A percentile compares a stretch with the other conserved stretches of the same genome.
Evolutionary conservation across 2,797 vertebrate species (phyloP).

Genomic region (Alca torda): DNA sequence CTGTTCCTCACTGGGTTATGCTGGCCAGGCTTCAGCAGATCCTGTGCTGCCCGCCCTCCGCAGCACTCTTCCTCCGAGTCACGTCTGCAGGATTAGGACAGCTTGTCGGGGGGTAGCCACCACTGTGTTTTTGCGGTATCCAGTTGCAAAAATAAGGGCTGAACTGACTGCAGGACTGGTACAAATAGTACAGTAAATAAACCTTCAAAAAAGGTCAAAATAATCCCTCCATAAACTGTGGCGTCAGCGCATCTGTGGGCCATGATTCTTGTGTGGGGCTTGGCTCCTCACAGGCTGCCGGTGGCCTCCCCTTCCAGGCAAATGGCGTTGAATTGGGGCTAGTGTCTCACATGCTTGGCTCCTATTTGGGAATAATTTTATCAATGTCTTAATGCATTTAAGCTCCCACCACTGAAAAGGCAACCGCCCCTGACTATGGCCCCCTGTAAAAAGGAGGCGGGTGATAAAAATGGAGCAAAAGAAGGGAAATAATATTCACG

Average conservation of each 20-base stretch:
- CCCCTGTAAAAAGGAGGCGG: neutral
- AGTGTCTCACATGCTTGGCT: accelerated
- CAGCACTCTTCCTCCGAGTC: neutral
- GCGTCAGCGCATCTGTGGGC: neutral
- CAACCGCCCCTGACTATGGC: neutral
- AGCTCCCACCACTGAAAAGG: neutral
- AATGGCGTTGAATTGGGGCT: neutral
- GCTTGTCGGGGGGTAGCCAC: neutral
- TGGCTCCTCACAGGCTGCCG: neutral
- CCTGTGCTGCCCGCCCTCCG: neutral
- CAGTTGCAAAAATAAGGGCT: neutral
- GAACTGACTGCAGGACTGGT: neutral
- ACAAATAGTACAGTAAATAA: neutral
- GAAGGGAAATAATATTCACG: neutral
- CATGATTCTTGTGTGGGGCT: neutral
- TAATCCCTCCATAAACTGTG: neutral
- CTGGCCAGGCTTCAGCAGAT: neutral
- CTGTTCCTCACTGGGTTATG: neutral
- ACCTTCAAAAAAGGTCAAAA: neutral
- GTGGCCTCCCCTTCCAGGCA: neutral
- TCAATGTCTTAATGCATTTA: neutral
- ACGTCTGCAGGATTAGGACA: neutral
- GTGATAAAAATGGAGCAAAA: neutral
- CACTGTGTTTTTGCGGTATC: neutral
- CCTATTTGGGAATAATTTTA: neutral